Conservation (phyloP, 2,888 invertebrate genomes). For the Sinelater perroti region DNA sequence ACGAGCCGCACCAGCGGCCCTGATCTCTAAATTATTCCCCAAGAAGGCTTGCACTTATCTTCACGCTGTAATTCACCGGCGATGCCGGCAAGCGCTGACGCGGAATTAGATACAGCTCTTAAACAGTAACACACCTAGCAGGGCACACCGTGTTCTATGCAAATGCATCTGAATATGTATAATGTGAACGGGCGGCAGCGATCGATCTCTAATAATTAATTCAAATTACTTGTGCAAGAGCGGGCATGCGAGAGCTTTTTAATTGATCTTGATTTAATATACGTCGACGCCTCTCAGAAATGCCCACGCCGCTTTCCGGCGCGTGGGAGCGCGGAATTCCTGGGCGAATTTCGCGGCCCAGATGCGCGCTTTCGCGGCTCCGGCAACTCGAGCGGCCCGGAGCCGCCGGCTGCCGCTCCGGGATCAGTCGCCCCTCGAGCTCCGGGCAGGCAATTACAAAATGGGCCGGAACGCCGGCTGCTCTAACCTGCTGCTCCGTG, state of each 20-base stretch:
- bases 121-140: slow-evolving; percentile 36
- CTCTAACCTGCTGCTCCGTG: too few species aligned
- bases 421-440: too few species aligned
- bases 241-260: slow-evolving; percentile 45
- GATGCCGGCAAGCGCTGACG: slow-evolving; percentile 9
- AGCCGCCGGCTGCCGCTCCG: too few species aligned
- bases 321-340: not conserved
- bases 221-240: slow-evolving; percentile 51
- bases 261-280: slow-evolving; percentile 50
- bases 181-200: slow-evolving; percentile 45
- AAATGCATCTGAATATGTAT: slow-evolving; percentile 55
- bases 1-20: too few species aligned
- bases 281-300: slow-evolving; percentile 46
- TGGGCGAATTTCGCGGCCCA: not conserved
- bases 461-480: too few species aligned
- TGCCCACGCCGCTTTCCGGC: slow-evolving; percentile 1
- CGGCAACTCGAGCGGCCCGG: too few species aligned
- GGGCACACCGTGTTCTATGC: slow-evolving; percentile 49
- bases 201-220: slow-evolving; percentile 49
- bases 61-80: slow-evolving; percentile 2
- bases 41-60: not conserved
- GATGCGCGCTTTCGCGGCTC: too few species aligned
- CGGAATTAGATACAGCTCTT: slow-evolving; percentile 33
- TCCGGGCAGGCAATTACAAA: too few species aligned
- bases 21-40: too few species aligned